Conservation (phyloP, 1,140 invertebrate genomes). For the Trichomalopsis sarcophagae region DNA sequence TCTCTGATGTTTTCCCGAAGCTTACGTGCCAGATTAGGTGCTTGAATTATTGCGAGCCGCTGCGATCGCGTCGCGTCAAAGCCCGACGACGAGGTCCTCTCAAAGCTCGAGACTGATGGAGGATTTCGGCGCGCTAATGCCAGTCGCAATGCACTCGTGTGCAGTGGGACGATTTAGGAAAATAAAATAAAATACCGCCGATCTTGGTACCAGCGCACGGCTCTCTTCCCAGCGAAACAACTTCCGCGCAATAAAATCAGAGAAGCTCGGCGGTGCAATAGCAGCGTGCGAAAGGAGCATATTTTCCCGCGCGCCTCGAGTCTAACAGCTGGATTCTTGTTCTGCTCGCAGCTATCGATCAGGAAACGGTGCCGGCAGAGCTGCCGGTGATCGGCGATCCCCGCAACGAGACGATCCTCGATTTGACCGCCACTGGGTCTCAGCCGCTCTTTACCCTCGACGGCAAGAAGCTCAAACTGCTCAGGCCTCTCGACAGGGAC, state of each 20-base stretch:
- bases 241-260: background rate
- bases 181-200: background rate
- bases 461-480: conserved; percentile 87
- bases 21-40: background rate
- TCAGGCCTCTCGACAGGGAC: conserved; percentile 89
- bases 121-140: too few relatives aligned
- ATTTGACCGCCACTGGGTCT: conserved; percentile 85
- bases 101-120: too few relatives aligned
- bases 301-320: background rate
- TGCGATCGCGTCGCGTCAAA: background rate
- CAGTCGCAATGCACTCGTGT: too few relatives aligned
- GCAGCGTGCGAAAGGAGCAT: background rate
- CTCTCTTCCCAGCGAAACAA: background rate
- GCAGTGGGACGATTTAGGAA: too few relatives aligned
- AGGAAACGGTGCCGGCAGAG: conserved; percentile 85
- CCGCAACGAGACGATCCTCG: conserved; percentile 85
- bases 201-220: background rate
- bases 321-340: conserved; percentile 26
- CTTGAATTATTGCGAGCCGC: background rate
- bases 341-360: conserved; percentile 82
- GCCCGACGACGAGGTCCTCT: background rate
- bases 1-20: background rate
- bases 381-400: conserved; percentile 89
- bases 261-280: background rate
- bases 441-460: conserved; percentile 85